Percentiles rank a stretch among this genome's conserved stretches.
phyloP scores from a whole-genome alignment of 2,113 vertebrate genomes.

The Podocnemis expansa region DNA sequence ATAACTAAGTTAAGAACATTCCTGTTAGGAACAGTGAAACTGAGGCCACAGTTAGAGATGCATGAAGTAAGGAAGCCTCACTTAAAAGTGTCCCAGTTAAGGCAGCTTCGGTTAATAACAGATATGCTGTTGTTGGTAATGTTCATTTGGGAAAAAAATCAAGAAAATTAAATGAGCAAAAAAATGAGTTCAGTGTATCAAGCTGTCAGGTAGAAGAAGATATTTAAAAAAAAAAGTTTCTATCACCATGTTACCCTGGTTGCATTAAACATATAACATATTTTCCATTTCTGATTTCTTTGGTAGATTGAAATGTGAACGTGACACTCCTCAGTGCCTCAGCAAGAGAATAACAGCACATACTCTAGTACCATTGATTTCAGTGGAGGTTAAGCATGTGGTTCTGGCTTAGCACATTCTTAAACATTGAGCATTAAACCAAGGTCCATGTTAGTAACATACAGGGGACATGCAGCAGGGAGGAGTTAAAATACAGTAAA shows the following conservation, averaged over 20 bases:
- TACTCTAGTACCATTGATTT: background rate
- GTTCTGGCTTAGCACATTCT: background rate
- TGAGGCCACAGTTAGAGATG: background rate
- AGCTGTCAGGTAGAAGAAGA: background rate
- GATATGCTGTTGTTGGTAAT: fast-evolving
- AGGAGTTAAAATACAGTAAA: background rate
- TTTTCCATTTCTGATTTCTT: background rate
- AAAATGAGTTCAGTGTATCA: background rate
- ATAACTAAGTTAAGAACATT: background rate
- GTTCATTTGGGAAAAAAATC: background rate
- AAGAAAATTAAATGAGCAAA: background rate
- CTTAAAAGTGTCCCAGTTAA: background rate
- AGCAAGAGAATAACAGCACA: background rate
- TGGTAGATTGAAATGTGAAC: background rate
- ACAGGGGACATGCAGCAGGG: background rate
- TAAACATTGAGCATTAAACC: background rate
- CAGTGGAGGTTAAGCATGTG: background rate
- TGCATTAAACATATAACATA: background rate
- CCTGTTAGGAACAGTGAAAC: background rate
- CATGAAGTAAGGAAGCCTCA: background rate
- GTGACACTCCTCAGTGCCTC: background rate
- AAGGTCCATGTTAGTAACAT: background rate
- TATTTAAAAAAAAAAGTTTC: background rate
- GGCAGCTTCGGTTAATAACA: background rate
- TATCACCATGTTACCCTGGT: fast-evolving